Evolutionary conservation across 2,797 vertebrate genomes (phyloP).

Genomic region (Eulemur coronatus): DNA sequence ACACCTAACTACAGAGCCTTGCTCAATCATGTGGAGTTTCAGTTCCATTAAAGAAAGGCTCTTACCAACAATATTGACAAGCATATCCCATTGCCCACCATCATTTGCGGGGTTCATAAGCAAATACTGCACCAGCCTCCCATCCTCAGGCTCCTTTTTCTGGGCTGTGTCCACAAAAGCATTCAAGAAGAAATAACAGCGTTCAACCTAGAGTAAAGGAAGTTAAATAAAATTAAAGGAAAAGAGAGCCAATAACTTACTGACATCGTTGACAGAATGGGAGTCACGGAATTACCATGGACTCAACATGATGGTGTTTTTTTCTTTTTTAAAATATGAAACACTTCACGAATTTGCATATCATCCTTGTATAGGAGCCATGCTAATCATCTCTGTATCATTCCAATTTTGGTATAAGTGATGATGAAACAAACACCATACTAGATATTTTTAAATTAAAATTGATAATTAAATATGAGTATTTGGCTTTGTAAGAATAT

Average conservation of each 20-base stretch:
- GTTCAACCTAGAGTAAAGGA: constrained; percentile 90
- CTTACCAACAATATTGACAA: constrained; percentile 98
- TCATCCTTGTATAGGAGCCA: neutral
- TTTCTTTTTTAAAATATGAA: neutral
- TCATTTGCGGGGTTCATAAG: constrained; percentile 96
- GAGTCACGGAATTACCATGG: neutral
- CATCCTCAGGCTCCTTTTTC: constrained; percentile 94
- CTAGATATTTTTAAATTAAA: constrained; percentile 27
- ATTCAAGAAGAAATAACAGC: constrained; percentile 96
- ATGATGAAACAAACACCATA: neutral
- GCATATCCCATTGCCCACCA: constrained; percentile 99
- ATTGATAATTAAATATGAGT: constrained; percentile 28
- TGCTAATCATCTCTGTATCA: neutral
- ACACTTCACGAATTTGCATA: neutral
- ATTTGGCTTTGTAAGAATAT: constrained; percentile 31
- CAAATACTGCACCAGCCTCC: constrained; percentile 94
- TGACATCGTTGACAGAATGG: neutral
- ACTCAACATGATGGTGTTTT: neutral
- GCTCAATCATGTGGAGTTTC: neutral
- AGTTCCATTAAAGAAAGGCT: neutral
- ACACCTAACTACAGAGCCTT: neutral
- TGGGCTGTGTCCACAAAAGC: constrained; percentile 95
- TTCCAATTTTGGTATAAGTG: neutral
- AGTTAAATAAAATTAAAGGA: constrained; percentile 48
- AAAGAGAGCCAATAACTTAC: neutral